Evolutionary conservation across 1,140 invertebrate species (phyloP), one percentile per base, ranked within the genome.

Genomic region (Cydia strobilella): DNA sequence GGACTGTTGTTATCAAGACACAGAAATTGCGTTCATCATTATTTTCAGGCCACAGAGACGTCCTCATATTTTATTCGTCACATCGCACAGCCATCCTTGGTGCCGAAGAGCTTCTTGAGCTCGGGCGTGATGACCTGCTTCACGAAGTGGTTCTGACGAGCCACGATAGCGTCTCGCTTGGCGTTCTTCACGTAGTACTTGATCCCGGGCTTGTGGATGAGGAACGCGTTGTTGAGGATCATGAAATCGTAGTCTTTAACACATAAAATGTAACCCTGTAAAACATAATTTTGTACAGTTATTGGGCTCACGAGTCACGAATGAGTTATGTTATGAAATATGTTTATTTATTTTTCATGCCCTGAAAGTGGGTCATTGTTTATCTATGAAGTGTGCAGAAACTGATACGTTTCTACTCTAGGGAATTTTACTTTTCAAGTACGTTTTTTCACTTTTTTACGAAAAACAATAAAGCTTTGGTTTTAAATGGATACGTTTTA

Each of bases 241-340:
- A 97, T 95, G 87, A 98, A 98, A 82, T 98, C 97, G 85, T 98
- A 98, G 89, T 98, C 96, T 82, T 97, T 92, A 3, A 97, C 96
- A 90, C 97, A 98, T 62, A 98, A 94, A 48, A 96, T 95, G 90
- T 98, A 98, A 76, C 97, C 97, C 97, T 98, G 93, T 25, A 94
- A 94, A 76, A 77, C 23, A 59, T 20, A 23, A 48, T 48, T 48
- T 48, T 39, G 35, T 39, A 39, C 35, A 39, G 9, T 39, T 39
- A 39, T 10, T 39, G 9, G 35, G 35, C 35, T 45, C 7, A 45
- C 42, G 42, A 3, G 42, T 45, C 42, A 45, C 13, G 12, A 45
- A 15, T 45, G 12, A 45, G 42, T 45, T 13, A 15, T 45, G 13
- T 12, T 3, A 35, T 7, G 31, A n/a, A n/a, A n/a, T n/a, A n/a